phyloP scores from a whole-genome alignment of 1,140 invertebrate genomes.

The Apis dorsata region DNA sequence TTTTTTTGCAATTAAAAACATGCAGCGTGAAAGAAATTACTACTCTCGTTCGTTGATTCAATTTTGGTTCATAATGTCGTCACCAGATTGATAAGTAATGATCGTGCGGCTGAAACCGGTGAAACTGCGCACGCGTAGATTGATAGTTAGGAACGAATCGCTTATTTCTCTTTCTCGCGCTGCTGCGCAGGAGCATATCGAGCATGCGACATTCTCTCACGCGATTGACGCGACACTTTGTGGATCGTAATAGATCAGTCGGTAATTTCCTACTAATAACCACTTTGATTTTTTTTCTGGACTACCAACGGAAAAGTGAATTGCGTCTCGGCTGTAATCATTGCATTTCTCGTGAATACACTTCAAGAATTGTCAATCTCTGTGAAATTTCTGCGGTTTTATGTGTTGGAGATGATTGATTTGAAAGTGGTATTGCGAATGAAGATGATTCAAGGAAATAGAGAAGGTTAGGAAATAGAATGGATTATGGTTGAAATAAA shows the following conservation, averaged over 20 bases:
- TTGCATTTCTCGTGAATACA: background rate
- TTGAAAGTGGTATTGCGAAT: fast-evolving
- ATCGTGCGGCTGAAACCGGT: background rate
- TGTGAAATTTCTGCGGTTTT: background rate
- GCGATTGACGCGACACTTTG: conserved; percentile 27
- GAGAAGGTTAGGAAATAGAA: no score
- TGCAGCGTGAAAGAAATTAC: conserved; percentile 28
- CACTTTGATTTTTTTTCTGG: conserved; percentile 15
- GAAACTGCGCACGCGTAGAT: conserved; percentile 24
- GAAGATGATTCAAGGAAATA: background rate
- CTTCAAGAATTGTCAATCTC: conserved; percentile 4
- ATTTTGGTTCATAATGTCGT: conserved; percentile 37
- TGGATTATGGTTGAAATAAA: no score
- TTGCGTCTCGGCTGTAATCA: background rate
- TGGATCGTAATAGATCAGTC: conserved; percentile 16
- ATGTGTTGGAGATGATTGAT: background rate
- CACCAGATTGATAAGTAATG: conserved; percentile 37
- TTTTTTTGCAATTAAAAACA: background rate
- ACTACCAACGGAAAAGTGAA: conserved; percentile 2
- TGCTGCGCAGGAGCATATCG: background rate
- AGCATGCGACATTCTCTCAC: conserved; percentile 12
- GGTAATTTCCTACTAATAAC: conserved; percentile 26
- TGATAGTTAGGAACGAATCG: conserved; percentile 24
- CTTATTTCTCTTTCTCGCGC: background rate
- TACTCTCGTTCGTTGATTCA: conserved; percentile 25